phyloP scores from a whole-genome alignment of 1,140 invertebrate species.

The Branchinecta lindahli region DNA sequence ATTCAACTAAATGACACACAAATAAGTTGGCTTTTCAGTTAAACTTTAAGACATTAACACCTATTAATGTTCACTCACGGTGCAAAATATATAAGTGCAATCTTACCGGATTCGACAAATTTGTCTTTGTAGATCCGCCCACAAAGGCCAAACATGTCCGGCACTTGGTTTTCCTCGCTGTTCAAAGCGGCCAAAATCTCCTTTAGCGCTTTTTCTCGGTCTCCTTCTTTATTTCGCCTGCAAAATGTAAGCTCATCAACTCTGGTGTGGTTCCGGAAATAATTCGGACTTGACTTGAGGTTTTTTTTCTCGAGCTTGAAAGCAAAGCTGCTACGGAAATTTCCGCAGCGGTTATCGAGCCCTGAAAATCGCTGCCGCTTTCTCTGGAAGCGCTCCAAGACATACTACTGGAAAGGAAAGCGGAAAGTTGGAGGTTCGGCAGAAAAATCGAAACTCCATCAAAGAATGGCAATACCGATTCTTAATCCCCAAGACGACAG shows the following conservation, averaged over 20 bases:
- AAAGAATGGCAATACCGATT: no score
- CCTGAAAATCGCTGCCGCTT: no score
- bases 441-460: no score
- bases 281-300: neutral
- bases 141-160: conserved; percentile 94
- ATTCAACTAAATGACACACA: no score
- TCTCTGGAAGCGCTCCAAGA: no score
- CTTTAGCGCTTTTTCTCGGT: conserved; percentile 78
- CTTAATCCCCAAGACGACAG: no score
- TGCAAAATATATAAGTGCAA: neutral
- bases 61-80: no score
- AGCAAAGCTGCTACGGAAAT: neutral
- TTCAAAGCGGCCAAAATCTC: conserved; percentile 79
- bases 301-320: neutral
- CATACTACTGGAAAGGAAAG: no score
- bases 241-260: conserved; percentile 19
- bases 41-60: no score
- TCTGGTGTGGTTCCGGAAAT: neutral
- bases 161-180: conserved; percentile 79
- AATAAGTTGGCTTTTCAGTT: no score
- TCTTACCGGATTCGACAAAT: conserved; percentile 70
- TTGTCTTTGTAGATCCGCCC: conserved; percentile 98
- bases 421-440: no score
- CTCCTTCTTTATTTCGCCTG: conserved; percentile 79
- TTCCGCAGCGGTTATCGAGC: no score